phyloP scores from a whole-genome alignment of 2,888 invertebrate genomes.

The Ectobius pallidus region DNA sequence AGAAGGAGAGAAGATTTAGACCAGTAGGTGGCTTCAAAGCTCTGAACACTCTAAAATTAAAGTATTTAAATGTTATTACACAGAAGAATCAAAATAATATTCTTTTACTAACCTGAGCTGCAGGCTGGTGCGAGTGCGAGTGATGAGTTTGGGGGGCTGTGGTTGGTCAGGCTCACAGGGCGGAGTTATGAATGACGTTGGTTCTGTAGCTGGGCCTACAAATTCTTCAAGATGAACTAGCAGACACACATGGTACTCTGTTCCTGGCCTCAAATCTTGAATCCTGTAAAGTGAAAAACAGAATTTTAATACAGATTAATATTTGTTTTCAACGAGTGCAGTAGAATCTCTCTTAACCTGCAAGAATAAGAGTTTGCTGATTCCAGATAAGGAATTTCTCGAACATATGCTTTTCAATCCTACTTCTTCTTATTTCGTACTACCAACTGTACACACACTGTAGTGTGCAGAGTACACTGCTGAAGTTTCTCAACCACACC shows the following conservation, averaged over 20 bases:
- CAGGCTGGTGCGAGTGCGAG: constrained; percentile 72
- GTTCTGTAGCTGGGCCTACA: constrained; percentile 77
- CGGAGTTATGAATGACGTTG: constrained; percentile 80
- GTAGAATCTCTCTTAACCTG: neutral
- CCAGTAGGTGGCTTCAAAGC: too few relatives aligned
- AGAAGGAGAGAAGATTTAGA: too few relatives aligned
- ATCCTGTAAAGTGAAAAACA: constrained; percentile 59
- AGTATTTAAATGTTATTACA: too few relatives aligned
- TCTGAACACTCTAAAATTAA: too few relatives aligned
- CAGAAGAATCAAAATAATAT: too few relatives aligned
- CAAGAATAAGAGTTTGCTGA: neutral
- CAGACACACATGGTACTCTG: constrained; percentile 82
- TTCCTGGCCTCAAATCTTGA: constrained; percentile 85
- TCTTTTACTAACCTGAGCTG: constrained; percentile 65
- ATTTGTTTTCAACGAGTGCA: too few relatives aligned
- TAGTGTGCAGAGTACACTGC: too few relatives aligned
- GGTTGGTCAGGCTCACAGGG: constrained; percentile 81
- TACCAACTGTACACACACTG: too few relatives aligned
- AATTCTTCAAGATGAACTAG: constrained; percentile 78
- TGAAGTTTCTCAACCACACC: too few relatives aligned
- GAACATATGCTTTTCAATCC: too few relatives aligned
- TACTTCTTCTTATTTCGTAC: too few relatives aligned
- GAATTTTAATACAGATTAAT: neutral
- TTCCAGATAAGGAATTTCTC: too few relatives aligned
- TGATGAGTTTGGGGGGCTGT: constrained; percentile 72